phyloP scores from a whole-genome alignment of 1,140 invertebrate species.

The Drosophila tsacasi region DNA sequence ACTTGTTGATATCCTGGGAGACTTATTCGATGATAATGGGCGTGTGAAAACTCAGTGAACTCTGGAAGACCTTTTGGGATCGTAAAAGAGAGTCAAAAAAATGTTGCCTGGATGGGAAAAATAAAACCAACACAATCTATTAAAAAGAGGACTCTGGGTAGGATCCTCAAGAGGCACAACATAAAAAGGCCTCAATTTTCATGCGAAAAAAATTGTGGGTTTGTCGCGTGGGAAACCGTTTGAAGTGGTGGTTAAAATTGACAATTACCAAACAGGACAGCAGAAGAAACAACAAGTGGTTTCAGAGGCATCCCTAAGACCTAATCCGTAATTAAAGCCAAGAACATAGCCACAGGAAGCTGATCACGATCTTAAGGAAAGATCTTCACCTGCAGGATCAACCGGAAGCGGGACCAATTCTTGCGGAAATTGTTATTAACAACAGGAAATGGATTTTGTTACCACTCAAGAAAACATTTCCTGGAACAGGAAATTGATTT shows the following conservation, averaged over 20 bases:
- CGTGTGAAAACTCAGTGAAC: slow-evolving; percentile 1
- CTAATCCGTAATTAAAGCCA: not conserved
- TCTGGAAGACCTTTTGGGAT: not conserved
- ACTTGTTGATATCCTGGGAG: slow-evolving; percentile 15
- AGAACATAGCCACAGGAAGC: not conserved
- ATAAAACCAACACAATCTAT: not conserved
- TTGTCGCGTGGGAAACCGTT: slow-evolving; percentile 39
- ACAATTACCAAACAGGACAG: slow-evolving; percentile 40
- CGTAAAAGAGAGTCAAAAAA: not conserved
- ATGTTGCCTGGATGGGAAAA: not conserved
- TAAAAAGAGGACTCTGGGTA: not conserved
- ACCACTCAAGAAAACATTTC: slow-evolving; percentile 17
- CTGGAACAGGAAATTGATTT: slow-evolving; percentile 30
- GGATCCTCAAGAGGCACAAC: slow-evolving; percentile 1
- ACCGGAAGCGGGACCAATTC: slow-evolving; percentile 17
- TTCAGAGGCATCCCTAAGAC: not conserved
- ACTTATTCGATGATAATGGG: not conserved
- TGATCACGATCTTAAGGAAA: not conserved
- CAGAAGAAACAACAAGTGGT: slow-evolving; percentile 12
- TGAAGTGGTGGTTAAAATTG: slow-evolving; percentile 39
- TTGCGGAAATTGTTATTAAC: slow-evolving; percentile 1
- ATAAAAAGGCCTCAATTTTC: not conserved
- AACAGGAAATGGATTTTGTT: slow-evolving; percentile 44
- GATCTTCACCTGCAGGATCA: slow-evolving; percentile 16
- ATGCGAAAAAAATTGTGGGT: not conserved